These are phyloP conservation scores for Drosophila kanekoi DNA, from an alignment of 2,888 invertebrate species.

Conservation along the genomic window DNA sequence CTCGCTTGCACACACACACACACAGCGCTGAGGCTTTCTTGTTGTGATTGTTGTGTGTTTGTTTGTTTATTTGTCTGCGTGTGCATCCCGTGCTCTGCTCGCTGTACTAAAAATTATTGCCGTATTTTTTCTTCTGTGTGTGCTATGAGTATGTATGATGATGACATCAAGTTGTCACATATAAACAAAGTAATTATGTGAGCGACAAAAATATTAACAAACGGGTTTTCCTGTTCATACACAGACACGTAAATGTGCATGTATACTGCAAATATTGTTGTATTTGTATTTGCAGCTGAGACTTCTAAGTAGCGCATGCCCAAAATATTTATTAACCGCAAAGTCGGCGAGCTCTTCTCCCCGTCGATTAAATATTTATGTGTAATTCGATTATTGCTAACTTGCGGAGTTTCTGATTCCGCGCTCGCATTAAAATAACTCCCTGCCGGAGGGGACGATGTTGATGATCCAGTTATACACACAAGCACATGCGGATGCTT, in stretches of 20 bases:
- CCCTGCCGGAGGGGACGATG: no score
- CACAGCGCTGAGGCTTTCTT: conserved; percentile 24
- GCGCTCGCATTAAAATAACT: no score
- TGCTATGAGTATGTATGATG: conserved; percentile 26
- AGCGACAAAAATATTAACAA: conserved; percentile 66
- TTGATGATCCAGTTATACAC: no score
- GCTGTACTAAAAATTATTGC: conserved; percentile 19
- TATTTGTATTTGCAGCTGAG: not conserved
- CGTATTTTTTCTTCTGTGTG: not conserved
- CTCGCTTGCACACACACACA: conserved; percentile 43
- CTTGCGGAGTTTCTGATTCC: conserved; percentile 14
- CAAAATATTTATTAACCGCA: no score
- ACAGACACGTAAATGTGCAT: not conserved
- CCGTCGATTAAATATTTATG: conserved; percentile 22
- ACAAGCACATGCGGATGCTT: no score
- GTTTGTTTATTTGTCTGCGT: conserved; percentile 4
- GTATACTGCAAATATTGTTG: not conserved
- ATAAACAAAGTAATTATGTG: conserved; percentile 65
- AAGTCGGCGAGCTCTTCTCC: not conserved
- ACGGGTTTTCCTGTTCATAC: conserved; percentile 5
- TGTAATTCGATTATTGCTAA: conserved; percentile 47
- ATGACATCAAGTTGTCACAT: conserved; percentile 49
- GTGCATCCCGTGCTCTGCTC: not conserved
- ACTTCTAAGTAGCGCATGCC: not conserved
- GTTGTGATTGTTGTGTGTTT: conserved; percentile 23